These are phyloP conservation scores for Gavialis gangeticus DNA, from an alignment of 2,113 vertebrate genomes.

Conservation along the genomic window DNA sequence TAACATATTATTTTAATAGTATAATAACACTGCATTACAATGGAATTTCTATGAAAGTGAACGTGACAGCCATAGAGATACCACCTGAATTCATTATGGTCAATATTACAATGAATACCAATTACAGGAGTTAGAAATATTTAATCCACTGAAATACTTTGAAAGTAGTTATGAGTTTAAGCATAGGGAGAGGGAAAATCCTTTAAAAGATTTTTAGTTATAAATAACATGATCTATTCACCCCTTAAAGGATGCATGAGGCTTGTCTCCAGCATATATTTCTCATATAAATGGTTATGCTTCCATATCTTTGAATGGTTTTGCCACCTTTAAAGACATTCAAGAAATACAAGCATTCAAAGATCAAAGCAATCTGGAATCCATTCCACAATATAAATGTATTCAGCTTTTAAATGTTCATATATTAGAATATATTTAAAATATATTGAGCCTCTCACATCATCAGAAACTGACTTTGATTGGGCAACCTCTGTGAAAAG, in stretches of 20 bases:
- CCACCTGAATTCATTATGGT: conserved; percentile 56
- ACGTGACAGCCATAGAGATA: conserved; percentile 9
- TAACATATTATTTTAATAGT: conserved; percentile 43
- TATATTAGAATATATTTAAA: not conserved
- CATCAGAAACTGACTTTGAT: not conserved
- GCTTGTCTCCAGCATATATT: not conserved
- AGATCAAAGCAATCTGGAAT: conserved; percentile 27
- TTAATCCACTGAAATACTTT: conserved; percentile 33
- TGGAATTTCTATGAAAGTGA: conserved; percentile 32
- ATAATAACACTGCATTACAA: conserved; percentile 33
- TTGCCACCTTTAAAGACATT: not conserved
- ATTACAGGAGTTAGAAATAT: conserved; percentile 3
- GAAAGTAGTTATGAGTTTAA: not conserved
- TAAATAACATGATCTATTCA: not conserved
- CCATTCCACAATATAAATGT: not conserved
- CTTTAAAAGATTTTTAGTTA: not conserved
- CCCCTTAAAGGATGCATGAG: not conserved
- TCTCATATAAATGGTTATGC: not conserved
- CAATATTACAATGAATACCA: conserved; percentile 45
- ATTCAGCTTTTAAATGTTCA: not conserved
- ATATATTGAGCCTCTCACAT: not conserved
- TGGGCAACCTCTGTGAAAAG: not conserved
- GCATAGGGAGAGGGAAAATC: not conserved
- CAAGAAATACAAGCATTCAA: not conserved
- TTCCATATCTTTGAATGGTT: not conserved